phyloP scores from a whole-genome alignment of 2,888 invertebrate species.

The Apomyelois bistriatella region DNA sequence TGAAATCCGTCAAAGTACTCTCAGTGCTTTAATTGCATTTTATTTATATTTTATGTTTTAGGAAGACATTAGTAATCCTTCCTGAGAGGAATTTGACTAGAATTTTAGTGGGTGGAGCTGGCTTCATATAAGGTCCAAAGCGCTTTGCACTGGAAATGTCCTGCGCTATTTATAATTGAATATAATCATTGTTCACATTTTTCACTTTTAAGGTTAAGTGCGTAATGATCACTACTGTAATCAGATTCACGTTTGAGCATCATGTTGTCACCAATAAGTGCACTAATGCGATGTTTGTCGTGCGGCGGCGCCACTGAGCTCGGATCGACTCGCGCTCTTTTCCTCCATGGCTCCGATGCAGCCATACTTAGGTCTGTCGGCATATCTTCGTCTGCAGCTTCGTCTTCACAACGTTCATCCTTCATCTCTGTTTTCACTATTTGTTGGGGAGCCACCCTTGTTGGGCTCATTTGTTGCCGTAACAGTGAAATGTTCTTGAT shows the following conservation, averaged over 20 bases:
- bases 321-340: constrained; percentile 61
- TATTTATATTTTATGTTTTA: constrained; percentile 25
- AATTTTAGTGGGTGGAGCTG: constrained; percentile 63
- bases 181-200: constrained; percentile 76
- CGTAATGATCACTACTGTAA: constrained; percentile 65
- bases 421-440: constrained; percentile 71
- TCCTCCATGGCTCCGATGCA: constrained; percentile 71
- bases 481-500: constrained; percentile 95
- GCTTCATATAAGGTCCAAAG: constrained; percentile 38
- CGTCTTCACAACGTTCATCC: constrained; percentile 71
- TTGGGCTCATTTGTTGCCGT: constrained; percentile 88
- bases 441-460: constrained; percentile 66
- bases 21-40: constrained; percentile 44
- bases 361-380: constrained; percentile 86
- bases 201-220: constrained; percentile 74
- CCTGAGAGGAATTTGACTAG: constrained; percentile 74
- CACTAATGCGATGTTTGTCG: constrained; percentile 76
- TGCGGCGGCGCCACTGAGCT: constrained; percentile 42
- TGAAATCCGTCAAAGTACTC: constrained; percentile 71
- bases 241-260: constrained; percentile 71
- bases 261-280: constrained; percentile 73
- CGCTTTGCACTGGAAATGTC: constrained; percentile 50
- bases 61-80: constrained; percentile 62
- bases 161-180: constrained; percentile 30
- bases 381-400: constrained; percentile 82